Percentiles rank a stretch among this genome's conserved stretches.
Conservation (phyloP, 2,113 vertebrate genomes). For the Coptodon rendalli region DNA sequence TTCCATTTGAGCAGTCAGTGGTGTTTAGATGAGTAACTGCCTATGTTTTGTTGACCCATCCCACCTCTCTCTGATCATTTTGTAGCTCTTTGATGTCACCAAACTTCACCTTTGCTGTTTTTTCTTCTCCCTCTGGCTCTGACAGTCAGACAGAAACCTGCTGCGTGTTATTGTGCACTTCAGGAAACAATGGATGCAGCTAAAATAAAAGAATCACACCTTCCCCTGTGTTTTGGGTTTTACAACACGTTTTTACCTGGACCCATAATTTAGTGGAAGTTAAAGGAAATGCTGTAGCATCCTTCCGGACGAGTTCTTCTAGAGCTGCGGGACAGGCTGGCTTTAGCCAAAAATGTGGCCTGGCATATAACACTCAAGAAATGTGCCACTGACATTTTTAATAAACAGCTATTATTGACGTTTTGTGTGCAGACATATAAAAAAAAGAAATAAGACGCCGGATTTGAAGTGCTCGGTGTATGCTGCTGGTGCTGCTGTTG, state of each 20-base stretch:
- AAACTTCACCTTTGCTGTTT: not conserved
- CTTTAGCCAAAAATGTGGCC: not conserved
- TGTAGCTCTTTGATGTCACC: not conserved
- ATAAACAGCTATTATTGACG: not conserved
- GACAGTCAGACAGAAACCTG: not conserved
- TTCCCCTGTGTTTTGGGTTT: not conserved
- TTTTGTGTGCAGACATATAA: not conserved
- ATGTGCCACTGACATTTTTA: not conserved
- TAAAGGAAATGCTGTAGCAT: not conserved
- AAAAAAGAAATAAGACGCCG: not conserved
- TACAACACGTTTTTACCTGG: not conserved
- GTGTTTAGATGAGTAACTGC: not conserved
- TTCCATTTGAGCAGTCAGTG: not conserved
- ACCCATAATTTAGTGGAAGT: not conserved
- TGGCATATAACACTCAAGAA: not conserved
- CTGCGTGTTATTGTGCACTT: not conserved
- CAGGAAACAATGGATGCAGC: not conserved
- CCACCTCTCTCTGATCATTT: not conserved
- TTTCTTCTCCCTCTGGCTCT: not conserved
- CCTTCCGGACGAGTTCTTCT: not conserved
- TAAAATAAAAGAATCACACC: not conserved
- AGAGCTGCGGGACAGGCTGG: not conserved
- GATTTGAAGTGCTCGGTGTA: not conserved
- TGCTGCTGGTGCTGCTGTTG: not conserved
- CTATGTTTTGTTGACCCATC: not conserved